A percentile compares a stretch with the other conserved stretches of the same genome.
phyloP scores from a whole-genome alignment of 2,888 invertebrate species.

The Osmoderma eremita region DNA sequence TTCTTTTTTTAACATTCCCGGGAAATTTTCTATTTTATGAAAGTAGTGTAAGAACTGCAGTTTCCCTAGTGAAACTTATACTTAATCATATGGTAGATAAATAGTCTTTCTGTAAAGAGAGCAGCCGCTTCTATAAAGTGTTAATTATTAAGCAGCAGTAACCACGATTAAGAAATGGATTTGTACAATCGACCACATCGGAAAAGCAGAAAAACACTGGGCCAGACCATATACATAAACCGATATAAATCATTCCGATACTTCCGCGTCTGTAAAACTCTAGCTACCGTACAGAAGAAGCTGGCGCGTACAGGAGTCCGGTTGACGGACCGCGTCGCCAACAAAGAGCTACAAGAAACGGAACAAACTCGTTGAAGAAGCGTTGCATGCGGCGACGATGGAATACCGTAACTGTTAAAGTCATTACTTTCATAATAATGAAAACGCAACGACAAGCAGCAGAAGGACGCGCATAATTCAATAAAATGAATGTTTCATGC shows the following conservation, averaged over 20 bases:
- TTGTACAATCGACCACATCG: neutral
- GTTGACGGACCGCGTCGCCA: neutral
- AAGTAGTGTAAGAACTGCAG: no score
- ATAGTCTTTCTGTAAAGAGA: no score
- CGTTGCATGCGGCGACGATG: slow-evolving; percentile 14
- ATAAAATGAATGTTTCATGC: slow-evolving; percentile 50
- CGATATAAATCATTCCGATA: slow-evolving; percentile 28
- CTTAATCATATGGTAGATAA: no score
- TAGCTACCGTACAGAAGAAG: neutral
- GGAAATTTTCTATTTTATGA: no score
- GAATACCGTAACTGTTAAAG: slow-evolving; percentile 25
- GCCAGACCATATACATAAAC: slow-evolving; percentile 11
- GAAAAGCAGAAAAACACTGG: slow-evolving; percentile 21
- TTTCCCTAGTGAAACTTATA: no score
- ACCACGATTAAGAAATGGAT: no score
- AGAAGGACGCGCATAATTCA: slow-evolving; percentile 36
- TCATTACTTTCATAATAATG: slow-evolving; percentile 35
- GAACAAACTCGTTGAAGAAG: neutral
- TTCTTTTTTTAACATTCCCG: no score
- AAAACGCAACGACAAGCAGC: slow-evolving; percentile 18
- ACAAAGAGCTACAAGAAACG: slow-evolving; percentile 13
- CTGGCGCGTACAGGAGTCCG: neutral
- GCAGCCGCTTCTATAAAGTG: no score
- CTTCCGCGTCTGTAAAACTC: slow-evolving; percentile 17
- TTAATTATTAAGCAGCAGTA: no score